phyloP scores from a whole-genome alignment of 1,140 invertebrate genomes.

The Brachionus paranguensis region DNA sequence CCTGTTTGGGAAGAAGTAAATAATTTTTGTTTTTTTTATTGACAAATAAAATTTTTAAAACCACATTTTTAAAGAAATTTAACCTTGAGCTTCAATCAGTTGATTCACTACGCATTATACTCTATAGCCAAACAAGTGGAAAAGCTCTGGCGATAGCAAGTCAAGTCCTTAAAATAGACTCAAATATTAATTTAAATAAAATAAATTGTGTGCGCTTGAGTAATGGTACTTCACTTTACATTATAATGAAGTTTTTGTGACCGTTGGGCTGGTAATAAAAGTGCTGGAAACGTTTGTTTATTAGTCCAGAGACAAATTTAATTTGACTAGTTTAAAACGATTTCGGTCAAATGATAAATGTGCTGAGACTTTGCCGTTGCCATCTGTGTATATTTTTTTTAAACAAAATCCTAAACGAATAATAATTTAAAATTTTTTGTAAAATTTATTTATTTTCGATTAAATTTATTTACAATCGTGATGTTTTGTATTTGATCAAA shows the following conservation, averaged over 20 bases:
- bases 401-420: background rate
- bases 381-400: background rate
- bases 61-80: background rate
- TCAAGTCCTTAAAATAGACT: conserved; percentile 25
- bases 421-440: background rate
- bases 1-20: conserved; percentile 31
- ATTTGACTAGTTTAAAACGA: background rate
- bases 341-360: background rate
- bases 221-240: conserved; percentile 17
- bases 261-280: background rate
- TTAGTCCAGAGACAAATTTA: background rate
- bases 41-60: background rate
- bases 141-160: conserved; percentile 12
- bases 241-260: conserved; percentile 32
- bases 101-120: conserved; percentile 26
- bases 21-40: no score
- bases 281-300: background rate
- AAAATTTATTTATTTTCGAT: background rate
- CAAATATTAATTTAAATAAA: conserved; percentile 3
- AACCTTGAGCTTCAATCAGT: conserved; percentile 38
- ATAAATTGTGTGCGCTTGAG: conserved; percentile 11
- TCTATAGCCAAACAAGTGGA: conserved; percentile 28
- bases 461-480: background rate
- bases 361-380: background rate
- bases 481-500: conserved; percentile 1